Conservation (phyloP, 2,113 vertebrate species). For the Morone chrysops region DNA sequence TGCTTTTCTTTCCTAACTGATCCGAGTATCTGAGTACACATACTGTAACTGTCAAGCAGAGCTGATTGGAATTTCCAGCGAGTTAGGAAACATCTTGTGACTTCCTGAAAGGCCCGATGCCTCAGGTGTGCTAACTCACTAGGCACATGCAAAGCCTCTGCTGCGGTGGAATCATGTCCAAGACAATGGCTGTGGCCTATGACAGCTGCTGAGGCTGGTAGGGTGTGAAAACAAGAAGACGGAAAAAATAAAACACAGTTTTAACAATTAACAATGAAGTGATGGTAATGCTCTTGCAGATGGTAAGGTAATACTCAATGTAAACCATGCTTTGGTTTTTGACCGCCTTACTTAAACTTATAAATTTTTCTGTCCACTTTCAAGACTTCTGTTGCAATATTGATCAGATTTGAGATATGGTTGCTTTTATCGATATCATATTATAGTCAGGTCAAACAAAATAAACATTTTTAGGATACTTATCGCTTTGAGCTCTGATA, state of each 20-base stretch:
- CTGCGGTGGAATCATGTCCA: not conserved
- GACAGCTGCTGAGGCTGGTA: slow-evolving; percentile 10
- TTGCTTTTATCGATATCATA: not conserved
- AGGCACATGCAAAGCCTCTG: not conserved
- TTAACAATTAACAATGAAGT: slow-evolving; percentile 42
- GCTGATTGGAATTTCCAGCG: slow-evolving; percentile 2
- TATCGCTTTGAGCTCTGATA: not conserved
- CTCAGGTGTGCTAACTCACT: not conserved
- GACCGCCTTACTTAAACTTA: too few species aligned
- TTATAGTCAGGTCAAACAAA: not conserved
- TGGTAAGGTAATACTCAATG: slow-evolving; percentile 2
- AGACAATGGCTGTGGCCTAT: not conserved
- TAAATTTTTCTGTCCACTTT: not conserved
- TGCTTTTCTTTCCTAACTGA: not conserved
- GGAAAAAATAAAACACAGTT: not conserved
- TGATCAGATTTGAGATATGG: not conserved
- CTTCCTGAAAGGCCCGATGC: slow-evolving; percentile 2
- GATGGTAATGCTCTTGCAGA: slow-evolving; percentile 61
- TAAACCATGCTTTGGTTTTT: slow-evolving; percentile 56
- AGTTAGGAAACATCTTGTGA: not conserved
- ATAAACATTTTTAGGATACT: not conserved
- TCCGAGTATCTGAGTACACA: not conserved
- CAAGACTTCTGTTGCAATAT: not conserved
- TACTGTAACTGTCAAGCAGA: not conserved
- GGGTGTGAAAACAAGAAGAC: not conserved